Conservation (phyloP, 2,797 vertebrate genomes). For the Spinus pinus region DNA sequence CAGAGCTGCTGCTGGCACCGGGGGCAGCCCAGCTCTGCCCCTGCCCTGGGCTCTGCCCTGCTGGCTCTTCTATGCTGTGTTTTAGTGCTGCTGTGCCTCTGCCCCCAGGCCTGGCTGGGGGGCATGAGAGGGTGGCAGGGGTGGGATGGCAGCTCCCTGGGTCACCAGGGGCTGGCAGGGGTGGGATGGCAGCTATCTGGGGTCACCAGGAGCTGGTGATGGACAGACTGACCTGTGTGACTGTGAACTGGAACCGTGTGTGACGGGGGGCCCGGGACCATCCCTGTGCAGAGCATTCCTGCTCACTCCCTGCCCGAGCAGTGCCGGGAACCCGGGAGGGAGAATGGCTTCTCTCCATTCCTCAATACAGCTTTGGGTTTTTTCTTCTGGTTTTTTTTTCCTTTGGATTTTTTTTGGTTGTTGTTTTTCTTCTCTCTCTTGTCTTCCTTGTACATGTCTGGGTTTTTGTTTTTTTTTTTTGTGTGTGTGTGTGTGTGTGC, state of each 20-base stretch:
- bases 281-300: not conserved
- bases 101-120: fast-evolving
- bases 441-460: constrained; percentile 70
- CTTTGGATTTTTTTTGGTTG: not conserved
- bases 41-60: not conserved
- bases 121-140: not conserved
- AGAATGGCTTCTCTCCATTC: constrained; percentile 17
- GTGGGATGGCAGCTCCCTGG: not conserved
- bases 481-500: constrained; percentile 35
- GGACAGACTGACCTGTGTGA: not conserved
- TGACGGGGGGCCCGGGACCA: not conserved
- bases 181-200: too few species aligned
- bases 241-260: not conserved
- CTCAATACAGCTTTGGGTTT: not conserved
- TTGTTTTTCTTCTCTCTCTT: not conserved
- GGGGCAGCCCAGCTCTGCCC: not conserved
- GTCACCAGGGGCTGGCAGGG: not conserved
- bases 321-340: not conserved
- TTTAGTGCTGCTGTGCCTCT: not conserved
- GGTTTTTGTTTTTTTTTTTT: constrained; percentile 44
- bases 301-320: not conserved
- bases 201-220: not conserved
- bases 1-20: not conserved
- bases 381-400: too few species aligned
- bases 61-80: not conserved